Evolutionary conservation across 2,113 vertebrate species (phyloP).

Genomic region (Scophthalmus maximus): DNA sequence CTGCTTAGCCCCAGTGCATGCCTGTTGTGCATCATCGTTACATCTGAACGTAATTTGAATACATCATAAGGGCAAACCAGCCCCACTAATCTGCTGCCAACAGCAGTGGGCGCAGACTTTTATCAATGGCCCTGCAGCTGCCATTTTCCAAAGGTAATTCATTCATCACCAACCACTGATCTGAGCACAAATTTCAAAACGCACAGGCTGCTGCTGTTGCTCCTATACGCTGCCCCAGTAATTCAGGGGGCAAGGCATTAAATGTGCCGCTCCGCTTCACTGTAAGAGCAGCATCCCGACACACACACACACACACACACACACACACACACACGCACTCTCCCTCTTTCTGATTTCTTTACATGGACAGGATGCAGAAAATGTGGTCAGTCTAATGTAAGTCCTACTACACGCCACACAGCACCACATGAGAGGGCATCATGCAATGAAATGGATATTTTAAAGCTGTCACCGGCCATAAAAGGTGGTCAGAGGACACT

Average conservation of each 20-base stretch:
- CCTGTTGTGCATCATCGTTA: background rate
- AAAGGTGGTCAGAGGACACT: slow-evolving; percentile 18
- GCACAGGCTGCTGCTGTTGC: slow-evolving; percentile 15
- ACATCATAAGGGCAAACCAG: slow-evolving; percentile 15
- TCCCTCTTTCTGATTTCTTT: background rate
- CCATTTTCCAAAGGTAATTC: slow-evolving; percentile 28
- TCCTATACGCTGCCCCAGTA: slow-evolving; percentile 5
- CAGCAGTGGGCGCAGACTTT: slow-evolving; percentile 27
- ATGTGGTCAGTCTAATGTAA: slow-evolving; percentile 18
- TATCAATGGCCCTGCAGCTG: slow-evolving; percentile 40
- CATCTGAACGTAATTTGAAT: slow-evolving; percentile 28
- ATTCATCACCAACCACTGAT: slow-evolving; percentile 37
- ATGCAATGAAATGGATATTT: slow-evolving; percentile 17
- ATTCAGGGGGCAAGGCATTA: background rate
- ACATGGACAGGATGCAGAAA: slow-evolving; percentile 20
- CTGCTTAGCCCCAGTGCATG: background rate
- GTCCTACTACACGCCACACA: background rate
- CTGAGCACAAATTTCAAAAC: background rate
- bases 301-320: too few species aligned
- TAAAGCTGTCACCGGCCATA: slow-evolving; percentile 11
- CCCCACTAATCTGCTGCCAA: slow-evolving; percentile 17
- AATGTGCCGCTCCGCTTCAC: background rate
- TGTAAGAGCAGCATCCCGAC: slow-evolving; percentile 4
- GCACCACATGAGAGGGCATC: slow-evolving; percentile 8
- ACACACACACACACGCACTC: too few species aligned